phyloP scores from a whole-genome alignment of 2,113 vertebrate species.

The Aythya baeri region DNA sequence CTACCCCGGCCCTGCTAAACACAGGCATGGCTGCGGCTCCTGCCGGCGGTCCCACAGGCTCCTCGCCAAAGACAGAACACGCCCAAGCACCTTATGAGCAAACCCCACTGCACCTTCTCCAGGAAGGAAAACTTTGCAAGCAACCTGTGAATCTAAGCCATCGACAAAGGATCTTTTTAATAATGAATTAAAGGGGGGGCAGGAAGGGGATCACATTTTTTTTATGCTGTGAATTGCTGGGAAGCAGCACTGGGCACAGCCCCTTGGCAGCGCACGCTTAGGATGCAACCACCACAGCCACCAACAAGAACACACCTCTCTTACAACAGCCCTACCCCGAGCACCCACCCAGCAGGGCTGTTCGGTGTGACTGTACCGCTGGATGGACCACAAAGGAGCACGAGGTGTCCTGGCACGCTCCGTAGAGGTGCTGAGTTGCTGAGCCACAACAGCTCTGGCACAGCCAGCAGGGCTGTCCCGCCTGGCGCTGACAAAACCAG shows the following conservation, averaged over 20 bases:
- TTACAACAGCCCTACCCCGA: not conserved
- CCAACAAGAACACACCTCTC: not conserved
- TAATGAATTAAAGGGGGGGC: not conserved
- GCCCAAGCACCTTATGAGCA: not conserved
- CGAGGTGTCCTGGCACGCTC: not conserved
- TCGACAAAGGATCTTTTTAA: slow-evolving; percentile 28
- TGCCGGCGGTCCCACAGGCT: not conserved
- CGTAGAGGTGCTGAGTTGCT: not conserved
- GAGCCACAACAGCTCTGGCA: not conserved
- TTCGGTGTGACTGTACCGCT: slow-evolving; percentile 9
- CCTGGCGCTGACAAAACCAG: not conserved
- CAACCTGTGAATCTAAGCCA: not conserved
- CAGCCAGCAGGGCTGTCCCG: not conserved
- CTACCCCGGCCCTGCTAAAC: not conserved
- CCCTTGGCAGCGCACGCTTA: not conserved
- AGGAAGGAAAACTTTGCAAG: not conserved
- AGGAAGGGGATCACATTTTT: not conserved
- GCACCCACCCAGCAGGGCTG: slow-evolving; percentile 38
- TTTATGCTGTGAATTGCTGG: not conserved
- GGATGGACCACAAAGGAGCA: slow-evolving; percentile 55
- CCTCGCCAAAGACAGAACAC: not conserved
- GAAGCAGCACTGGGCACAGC: not conserved
- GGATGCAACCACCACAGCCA: not conserved
- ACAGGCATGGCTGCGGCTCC: slow-evolving; percentile 24
- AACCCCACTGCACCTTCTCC: not conserved